phyloP scores from a whole-genome alignment of 2,113 vertebrate genomes.

The Agapornis roseicollis region DNA sequence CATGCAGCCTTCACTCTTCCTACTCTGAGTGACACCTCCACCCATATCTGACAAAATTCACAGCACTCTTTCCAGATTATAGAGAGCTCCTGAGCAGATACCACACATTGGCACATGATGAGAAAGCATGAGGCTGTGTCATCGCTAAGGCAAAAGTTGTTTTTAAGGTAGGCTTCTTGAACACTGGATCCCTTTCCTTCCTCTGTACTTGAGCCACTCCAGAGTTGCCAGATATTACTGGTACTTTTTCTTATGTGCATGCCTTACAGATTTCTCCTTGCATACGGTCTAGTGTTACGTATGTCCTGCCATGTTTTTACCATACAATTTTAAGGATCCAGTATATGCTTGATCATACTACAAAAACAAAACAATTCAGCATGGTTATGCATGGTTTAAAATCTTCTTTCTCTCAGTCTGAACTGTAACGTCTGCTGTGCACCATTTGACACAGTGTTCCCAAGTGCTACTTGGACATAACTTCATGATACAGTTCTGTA shows the following conservation, averaged over 20 bases:
- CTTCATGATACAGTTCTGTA: neutral
- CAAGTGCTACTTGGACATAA: neutral
- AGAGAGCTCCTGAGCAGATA: constrained; percentile 22
- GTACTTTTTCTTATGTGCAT: neutral
- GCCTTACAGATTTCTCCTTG: neutral
- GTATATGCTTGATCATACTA: neutral
- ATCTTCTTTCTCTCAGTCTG: neutral
- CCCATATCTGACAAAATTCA: constrained; percentile 9
- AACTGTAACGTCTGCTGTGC: neutral
- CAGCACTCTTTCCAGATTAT: neutral
- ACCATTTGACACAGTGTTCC: neutral
- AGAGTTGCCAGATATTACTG: neutral
- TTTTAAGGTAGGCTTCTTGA: constrained; percentile 20
- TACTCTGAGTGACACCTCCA: constrained; percentile 23
- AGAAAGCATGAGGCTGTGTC: constrained; percentile 17
- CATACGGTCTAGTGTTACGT: neutral
- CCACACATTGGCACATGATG: neutral
- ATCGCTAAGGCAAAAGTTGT: neutral
- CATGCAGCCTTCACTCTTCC: neutral
- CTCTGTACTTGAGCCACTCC: neutral
- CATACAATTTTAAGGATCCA: neutral
- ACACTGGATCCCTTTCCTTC: neutral
- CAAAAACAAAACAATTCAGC: neutral
- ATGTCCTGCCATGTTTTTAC: neutral
- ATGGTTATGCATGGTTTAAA: neutral